Evolutionary conservation across 2,888 invertebrate genomes (phyloP), one percentile per base, ranked within the genome.

Genomic region (Anodontia alba): DNA sequence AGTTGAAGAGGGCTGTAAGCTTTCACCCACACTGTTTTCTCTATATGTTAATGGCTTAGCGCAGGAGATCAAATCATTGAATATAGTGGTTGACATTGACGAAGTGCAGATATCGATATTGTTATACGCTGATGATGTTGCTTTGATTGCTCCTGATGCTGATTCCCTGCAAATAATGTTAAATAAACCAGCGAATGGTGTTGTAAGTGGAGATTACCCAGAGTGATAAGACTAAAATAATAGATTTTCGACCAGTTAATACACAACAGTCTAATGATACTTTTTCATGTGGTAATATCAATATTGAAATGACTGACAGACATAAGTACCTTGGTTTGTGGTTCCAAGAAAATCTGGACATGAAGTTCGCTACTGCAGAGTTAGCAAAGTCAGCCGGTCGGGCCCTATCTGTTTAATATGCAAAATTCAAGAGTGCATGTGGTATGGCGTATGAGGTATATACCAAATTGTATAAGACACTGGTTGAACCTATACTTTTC

Each of bases 121-220:
- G 38, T 29, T 67, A n/a, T 57, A 51, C 49, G 38, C 62, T 71
- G 26, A n/a, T n/a, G n/a, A n/a, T n/a, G n/a, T n/a, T n/a, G n/a
- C n/a, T n/a, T n/a, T n/a, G n/a, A 72, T 77, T 67, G 71, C 72
- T 2, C 66, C 71, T 23, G 33, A 57, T 33, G 77, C 57, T 31
- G 49, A 72, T 10, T 42, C 46, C 17, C 26, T 77, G 7, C 77
- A 77, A 49, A 23, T 12, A 12, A 71, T 78, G 75, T 38, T 81
- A 10, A 36, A 78, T 42, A 46, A 62, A 7, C 54, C 78, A 7
- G 20, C 49, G 23, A 71, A 31, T 46, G 49, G 31, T 23, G 71
- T 33, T 12, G 51, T 36, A 71, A 71, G 26, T 71, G 71, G 71
- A 12, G 71, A 71, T 20, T 71, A n/a, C 0, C 49, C 2, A 71